phyloP scores from a whole-genome alignment of 2,888 invertebrate genomes.

The Rhagonycha lutea region DNA sequence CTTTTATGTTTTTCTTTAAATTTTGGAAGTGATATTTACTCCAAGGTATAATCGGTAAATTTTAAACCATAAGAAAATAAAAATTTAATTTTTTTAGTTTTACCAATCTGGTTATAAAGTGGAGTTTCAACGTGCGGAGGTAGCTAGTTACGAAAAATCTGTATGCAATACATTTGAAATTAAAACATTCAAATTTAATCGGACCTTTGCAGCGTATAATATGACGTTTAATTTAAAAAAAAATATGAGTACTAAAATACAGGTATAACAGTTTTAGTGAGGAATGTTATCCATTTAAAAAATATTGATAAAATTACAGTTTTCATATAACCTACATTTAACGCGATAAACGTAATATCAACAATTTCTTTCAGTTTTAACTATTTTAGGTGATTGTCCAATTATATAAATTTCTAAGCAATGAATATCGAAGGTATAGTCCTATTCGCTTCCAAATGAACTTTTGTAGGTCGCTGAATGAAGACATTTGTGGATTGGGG shows the following conservation, averaged over 20 bases:
- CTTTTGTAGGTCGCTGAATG: background rate
- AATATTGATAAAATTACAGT: too few relatives aligned
- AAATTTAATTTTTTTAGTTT: background rate
- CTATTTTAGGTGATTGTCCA: background rate
- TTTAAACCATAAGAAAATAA: too few relatives aligned
- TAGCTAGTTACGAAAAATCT: background rate
- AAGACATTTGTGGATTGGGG: background rate
- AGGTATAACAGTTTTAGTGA: too few relatives aligned
- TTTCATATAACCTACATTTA: background rate
- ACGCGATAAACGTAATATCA: background rate
- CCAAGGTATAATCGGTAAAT: too few relatives aligned
- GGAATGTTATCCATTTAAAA: too few relatives aligned
- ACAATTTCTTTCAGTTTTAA: background rate
- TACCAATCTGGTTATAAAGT: background rate
- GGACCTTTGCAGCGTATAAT: background rate
- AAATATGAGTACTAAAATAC: background rate
- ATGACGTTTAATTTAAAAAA: background rate
- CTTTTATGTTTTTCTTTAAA: too few relatives aligned
- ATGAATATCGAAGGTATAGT: background rate
- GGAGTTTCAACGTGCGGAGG: background rate
- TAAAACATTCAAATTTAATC: background rate
- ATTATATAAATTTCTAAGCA: background rate
- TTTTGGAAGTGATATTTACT: too few relatives aligned
- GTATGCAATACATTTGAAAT: background rate
- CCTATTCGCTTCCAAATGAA: background rate